A percentile compares a stretch with the other conserved stretches of the same genome.
Conservation (phyloP, 2,888 invertebrate species). For the Chrysina gloriosa region DNA sequence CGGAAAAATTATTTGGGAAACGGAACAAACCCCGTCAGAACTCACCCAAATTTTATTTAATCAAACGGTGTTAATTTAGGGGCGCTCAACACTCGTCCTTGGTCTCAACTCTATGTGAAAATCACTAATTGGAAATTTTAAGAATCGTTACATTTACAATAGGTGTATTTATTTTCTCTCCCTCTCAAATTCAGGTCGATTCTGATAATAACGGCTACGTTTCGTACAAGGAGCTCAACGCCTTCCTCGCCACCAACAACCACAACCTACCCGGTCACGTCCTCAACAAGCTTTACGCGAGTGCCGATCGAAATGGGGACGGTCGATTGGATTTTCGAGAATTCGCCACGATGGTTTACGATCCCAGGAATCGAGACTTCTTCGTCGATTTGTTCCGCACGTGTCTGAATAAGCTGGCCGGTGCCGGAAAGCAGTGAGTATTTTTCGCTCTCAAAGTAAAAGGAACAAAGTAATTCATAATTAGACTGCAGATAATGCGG, state of each 20-base stretch:
- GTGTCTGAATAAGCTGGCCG: constrained; percentile 71
- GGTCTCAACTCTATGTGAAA: too few species aligned
- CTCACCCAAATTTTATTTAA: too few species aligned
- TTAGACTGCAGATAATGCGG: too few species aligned
- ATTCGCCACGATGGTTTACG: constrained; percentile 77
- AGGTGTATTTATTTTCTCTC: too few species aligned
- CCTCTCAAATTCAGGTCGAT: constrained; percentile 71
- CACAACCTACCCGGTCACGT: constrained; percentile 76
- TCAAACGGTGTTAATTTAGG: too few species aligned
- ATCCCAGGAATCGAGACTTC: constrained; percentile 62
- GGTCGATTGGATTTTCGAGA: constrained; percentile 78
- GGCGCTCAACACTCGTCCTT: too few species aligned
- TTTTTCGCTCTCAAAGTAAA: too few species aligned
- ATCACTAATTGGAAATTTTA: too few species aligned
- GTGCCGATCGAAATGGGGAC: constrained; percentile 74
- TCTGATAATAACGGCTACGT: constrained; percentile 77
- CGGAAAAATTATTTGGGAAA: too few species aligned
- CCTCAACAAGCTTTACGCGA: constrained; percentile 74
- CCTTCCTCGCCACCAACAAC: constrained; percentile 71
- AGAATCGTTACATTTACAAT: too few species aligned
- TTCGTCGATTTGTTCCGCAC: constrained; percentile 65
- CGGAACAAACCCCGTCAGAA: too few species aligned
- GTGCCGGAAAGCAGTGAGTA: not conserved
- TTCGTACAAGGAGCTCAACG: constrained; percentile 74
- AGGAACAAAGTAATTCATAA: too few species aligned